Base-by-base conservation (phyloP, 1,140 invertebrate genomes). In the Lordiphosa collinella region DNA sequence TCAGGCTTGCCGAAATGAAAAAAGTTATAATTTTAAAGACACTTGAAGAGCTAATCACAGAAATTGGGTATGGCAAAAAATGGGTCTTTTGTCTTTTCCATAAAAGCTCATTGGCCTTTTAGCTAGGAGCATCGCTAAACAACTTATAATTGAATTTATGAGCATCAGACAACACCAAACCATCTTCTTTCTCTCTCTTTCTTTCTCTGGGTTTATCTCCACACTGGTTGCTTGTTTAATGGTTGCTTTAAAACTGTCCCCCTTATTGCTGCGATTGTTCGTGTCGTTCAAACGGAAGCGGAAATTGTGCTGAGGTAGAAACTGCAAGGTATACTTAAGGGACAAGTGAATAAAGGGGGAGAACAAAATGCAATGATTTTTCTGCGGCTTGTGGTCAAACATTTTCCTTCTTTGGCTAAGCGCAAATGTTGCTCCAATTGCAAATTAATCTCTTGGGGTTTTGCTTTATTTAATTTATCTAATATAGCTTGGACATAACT, bases 61-160 rank as follows among this genome's bases (percentile, higher is more conserved):
- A 25, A 25, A 25, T 6, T 25, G 22, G 22, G 22, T 7, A 25
- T 25, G 22, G 22, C 22, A 25, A 25, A 18, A n/a, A 25, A 25
- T 25, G 22, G 7, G 6, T 25, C 41, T 29, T 29, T 25, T 44
- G 22, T 35, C 5, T 36, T 36, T 46, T 25, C 29, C 14, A 31
- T 7, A 25, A 25, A 25, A 25, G 22, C 22, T 25, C 22, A 13
- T 13, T 46, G 43, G n/a, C 12, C 47, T 36, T 32, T 49, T 49
- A 14, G 47, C 29, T 40, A 60, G 37, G 10, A 65, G 48, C 56
- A 58, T 61, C 51, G 55, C 48, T 56, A 61, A 56, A 44, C 53
- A 71, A 71, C 53, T 71, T 68, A 68, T 71, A 67, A 71, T 71
- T 71, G 63, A 63, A 71, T 71, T 71, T 71, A 71, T 71, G 67